Evolutionary conservation across 2,888 invertebrate species (phyloP).

Genomic region (Morpho achilles): DNA sequence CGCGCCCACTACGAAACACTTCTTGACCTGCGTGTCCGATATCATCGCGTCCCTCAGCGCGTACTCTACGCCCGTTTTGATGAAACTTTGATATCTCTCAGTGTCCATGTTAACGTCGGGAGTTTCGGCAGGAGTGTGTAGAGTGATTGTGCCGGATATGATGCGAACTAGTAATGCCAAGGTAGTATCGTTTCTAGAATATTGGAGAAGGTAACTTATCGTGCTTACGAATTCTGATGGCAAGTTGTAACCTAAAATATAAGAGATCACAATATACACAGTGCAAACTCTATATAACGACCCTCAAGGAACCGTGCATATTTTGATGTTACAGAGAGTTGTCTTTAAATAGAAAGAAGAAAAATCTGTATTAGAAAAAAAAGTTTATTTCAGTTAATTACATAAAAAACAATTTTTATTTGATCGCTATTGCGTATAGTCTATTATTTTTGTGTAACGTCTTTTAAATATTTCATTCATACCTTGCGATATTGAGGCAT

Average conservation of each 20-base stretch:
- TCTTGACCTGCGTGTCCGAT: slow-evolving; percentile 59
- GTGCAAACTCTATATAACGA: too few relatives aligned
- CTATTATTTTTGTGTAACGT: too few relatives aligned
- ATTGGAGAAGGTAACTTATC: slow-evolving; percentile 79
- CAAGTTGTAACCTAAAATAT: slow-evolving; percentile 73
- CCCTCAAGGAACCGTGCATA: too few relatives aligned
- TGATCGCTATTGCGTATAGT: too few relatives aligned
- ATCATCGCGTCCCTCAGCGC: slow-evolving; percentile 61
- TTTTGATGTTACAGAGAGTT: too few relatives aligned
- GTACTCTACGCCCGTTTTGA: slow-evolving; percentile 63
- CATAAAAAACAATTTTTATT: too few relatives aligned
- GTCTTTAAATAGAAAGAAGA: too few relatives aligned
- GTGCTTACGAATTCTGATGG: slow-evolving; percentile 81
- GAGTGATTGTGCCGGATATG: slow-evolving; percentile 78
- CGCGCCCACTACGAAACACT: slow-evolving; percentile 37
- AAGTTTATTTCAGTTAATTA: too few relatives aligned
- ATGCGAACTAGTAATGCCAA: slow-evolving; percentile 81
- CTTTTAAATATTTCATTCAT: too few relatives aligned
- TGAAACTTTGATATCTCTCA: slow-evolving; percentile 57
- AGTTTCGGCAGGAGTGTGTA: slow-evolving; percentile 61
- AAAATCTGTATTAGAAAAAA: too few relatives aligned
- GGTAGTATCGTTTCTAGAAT: slow-evolving; percentile 78
- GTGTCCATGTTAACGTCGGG: slow-evolving; percentile 55
- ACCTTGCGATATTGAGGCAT: too few relatives aligned
- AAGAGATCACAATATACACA: background rate